These are phyloP conservation scores for Casuarius casuarius DNA, from an alignment of 2,113 vertebrate species.

Conservation along the genomic window DNA sequence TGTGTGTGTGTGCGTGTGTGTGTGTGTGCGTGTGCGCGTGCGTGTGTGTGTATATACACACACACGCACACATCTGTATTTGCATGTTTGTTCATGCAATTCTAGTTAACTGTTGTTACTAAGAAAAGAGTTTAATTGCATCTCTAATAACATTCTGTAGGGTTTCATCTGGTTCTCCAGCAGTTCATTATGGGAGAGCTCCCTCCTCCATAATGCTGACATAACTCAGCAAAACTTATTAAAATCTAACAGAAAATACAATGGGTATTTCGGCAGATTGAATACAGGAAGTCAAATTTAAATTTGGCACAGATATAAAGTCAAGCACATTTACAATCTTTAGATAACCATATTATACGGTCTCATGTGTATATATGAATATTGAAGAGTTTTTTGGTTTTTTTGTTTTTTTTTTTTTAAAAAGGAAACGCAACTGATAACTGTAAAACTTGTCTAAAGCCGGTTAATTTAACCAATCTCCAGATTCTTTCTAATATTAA, in stretches of 20 bases:
- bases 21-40: no score
- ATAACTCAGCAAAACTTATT: background rate
- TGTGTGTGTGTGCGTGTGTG: no score
- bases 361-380: background rate
- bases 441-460: background rate
- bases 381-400: background rate
- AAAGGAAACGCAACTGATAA: background rate
- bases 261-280: background rate
- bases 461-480: background rate
- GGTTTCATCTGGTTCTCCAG: background rate
- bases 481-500: background rate
- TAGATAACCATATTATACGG: background rate
- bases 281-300: background rate
- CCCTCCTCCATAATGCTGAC: background rate
- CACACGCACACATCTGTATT: background rate
- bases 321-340: background rate
- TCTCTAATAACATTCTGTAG: background rate
- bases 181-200: fast-evolving
- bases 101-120: background rate
- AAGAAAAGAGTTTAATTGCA: background rate
- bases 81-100: background rate
- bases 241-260: background rate
- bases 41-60: no score
- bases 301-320: background rate
- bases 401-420: background rate